Percentiles rank a stretch among this genome's conserved stretches.
Evolutionary conservation across 2,797 vertebrate genomes (phyloP).

Genomic region (Acanthurus lineatus): DNA sequence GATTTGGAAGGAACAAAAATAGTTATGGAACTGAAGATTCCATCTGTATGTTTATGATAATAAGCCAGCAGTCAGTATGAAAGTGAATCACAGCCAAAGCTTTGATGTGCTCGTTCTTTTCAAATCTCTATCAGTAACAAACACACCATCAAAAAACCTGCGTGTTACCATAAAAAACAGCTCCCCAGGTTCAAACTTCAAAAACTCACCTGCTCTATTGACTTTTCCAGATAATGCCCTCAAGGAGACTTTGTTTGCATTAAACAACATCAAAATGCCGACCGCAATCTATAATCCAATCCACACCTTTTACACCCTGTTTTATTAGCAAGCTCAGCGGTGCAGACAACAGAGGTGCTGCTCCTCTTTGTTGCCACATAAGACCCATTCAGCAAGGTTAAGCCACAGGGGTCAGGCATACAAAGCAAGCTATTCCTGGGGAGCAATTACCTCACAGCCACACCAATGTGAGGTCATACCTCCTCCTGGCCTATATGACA

Average conservation of each 20-base stretch:
- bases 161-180: slow-evolving; percentile 48
- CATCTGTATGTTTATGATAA: slow-evolving; percentile 46
- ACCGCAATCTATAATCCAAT: slow-evolving; percentile 75
- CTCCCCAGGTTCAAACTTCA: slow-evolving; percentile 48
- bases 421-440: slow-evolving; percentile 67
- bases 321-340: slow-evolving; percentile 74
- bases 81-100: slow-evolving; percentile 37
- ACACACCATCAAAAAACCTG: slow-evolving; percentile 19
- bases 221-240: slow-evolving; percentile 58
- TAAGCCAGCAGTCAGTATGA: slow-evolving; percentile 23
- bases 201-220: slow-evolving; percentile 48
- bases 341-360: slow-evolving; percentile 65
- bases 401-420: slow-evolving; percentile 68
- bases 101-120: slow-evolving; percentile 26
- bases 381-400: slow-evolving; percentile 74
- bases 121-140: slow-evolving; percentile 40
- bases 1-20: slow-evolving; percentile 44
- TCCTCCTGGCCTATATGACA: slow-evolving; percentile 57
- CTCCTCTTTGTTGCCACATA: slow-evolving; percentile 76
- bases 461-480: slow-evolving; percentile 58
- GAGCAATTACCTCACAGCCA: slow-evolving; percentile 77
- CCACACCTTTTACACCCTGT: slow-evolving; percentile 55
- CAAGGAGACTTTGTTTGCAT: slow-evolving; percentile 73
- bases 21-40: slow-evolving; percentile 31
- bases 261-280: slow-evolving; percentile 74